Base-by-base conservation (phyloP, 2,113 vertebrate species). In the Calyptomena viridis region DNA sequence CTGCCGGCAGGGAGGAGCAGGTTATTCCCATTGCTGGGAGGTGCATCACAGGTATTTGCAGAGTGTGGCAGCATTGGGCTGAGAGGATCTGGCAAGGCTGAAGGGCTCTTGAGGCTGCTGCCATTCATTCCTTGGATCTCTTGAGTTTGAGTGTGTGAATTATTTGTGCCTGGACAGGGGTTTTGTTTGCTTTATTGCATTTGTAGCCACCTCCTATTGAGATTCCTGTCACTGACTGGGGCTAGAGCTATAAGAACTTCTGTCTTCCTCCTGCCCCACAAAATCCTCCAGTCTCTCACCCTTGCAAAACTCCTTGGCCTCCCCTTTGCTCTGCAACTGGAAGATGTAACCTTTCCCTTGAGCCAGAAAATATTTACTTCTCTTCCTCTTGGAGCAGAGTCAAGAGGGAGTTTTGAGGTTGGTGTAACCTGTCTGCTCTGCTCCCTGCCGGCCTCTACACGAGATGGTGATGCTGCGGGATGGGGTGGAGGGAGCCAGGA, bases 401-500 rank as follows among this genome's bases (percentile, higher is more conserved):
- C 64, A 60, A 73, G 85, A 86, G 59, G 40, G 47, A 68, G 28
- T 55, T 79, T 27, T 18, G 67, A 19, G 67, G 3, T 16, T 53
- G 60, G 11, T 77, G 9, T 49, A 9, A 16, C 0, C 1, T 14
- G 4, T 69, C 72, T 64, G 59, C 55, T 39, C 35, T 50, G 40
- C 28, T 79, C 71, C 42, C 49, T 18, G 78, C 58, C 4, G 11
- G 33, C 15, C 39, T 82, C 28, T 3, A 6, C 2, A 0, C 1
- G 2, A 20, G 53, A 3, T 1, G 1, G 39, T 2, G 14, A 30
- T 55, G 85, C 74, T 64, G 66, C 0, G 3, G 69, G 66, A 24
- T 0, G 1, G 74, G 62, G 11, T 0, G 0, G 15, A 37, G 75
- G 63, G 12, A 87, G 24, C 55, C 0, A 3, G 66, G 39, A 90